Evolutionary conservation across 2,888 invertebrate genomes (phyloP).

Genomic region (Agrochola litura): DNA sequence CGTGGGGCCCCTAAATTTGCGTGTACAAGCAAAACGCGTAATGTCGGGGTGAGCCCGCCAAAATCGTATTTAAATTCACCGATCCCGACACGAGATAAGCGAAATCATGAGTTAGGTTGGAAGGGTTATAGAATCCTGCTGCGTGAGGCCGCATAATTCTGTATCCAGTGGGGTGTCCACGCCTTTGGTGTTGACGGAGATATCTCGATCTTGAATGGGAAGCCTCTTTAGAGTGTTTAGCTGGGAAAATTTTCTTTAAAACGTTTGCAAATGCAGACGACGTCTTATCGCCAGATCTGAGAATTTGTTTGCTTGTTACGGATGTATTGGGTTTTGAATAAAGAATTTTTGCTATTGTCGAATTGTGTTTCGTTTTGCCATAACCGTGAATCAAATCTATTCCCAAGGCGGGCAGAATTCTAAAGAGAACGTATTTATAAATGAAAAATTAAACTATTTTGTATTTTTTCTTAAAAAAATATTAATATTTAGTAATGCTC

Average conservation of each 20-base stretch:
- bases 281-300: constrained; percentile 61
- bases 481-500: not conserved
- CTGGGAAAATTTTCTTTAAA: constrained; percentile 66
- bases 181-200: constrained; percentile 70
- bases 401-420: not conserved
- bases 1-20: constrained; percentile 79
- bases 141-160: constrained; percentile 89
- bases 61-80: constrained; percentile 89
- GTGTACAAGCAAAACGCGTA: constrained; percentile 81
- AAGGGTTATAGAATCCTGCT: constrained; percentile 87
- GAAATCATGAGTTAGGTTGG: constrained; percentile 88
- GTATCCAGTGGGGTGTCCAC: constrained; percentile 79
- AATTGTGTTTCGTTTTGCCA: not conserved
- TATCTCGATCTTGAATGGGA: constrained; percentile 73
- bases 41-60: constrained; percentile 80
- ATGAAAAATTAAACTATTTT: not conserved
- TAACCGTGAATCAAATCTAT: not conserved
- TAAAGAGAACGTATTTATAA: not conserved
- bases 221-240: constrained; percentile 67
- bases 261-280: constrained; percentile 66
- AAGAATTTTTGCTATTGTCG: constrained; percentile 13
- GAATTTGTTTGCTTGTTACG: constrained; percentile 61
- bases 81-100: constrained; percentile 87
- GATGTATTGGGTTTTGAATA: constrained; percentile 42
- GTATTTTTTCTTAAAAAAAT: not conserved